phyloP scores from a whole-genome alignment of 2,797 vertebrate genomes.

The Apogon hyalosoma region DNA sequence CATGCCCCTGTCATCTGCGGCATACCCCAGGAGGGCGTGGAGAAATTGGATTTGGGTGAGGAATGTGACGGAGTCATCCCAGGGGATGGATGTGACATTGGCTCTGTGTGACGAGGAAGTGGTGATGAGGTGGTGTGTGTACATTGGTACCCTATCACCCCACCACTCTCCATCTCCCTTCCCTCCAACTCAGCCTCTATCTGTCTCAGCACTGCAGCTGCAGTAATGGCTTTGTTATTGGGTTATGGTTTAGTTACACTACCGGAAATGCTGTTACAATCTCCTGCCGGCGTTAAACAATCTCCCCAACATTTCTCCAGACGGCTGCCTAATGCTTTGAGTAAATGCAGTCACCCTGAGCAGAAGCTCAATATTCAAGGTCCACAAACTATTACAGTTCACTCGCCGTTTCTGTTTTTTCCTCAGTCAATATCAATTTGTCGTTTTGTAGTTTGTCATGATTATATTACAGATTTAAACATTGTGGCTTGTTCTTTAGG shows the following conservation, averaged over 20 bases:
- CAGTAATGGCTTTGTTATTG: slow-evolving; percentile 79
- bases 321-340: slow-evolving; percentile 65
- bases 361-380: slow-evolving; percentile 68
- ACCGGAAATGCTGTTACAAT: slow-evolving; percentile 71
- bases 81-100: slow-evolving; percentile 76
- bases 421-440: slow-evolving; percentile 52
- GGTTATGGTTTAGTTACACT: slow-evolving; percentile 76
- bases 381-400: slow-evolving; percentile 48
- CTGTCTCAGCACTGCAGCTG: slow-evolving; percentile 59
- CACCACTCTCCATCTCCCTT: slow-evolving; percentile 44
- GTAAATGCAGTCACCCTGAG: slow-evolving; percentile 68
- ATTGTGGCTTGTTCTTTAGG: slow-evolving; percentile 9
- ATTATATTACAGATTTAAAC: slow-evolving; percentile 26
- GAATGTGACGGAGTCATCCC: slow-evolving; percentile 77
- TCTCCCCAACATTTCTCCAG: slow-evolving; percentile 63
- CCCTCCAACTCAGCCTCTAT: slow-evolving; percentile 48
- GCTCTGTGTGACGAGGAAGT: slow-evolving; percentile 70
- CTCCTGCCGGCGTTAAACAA: slow-evolving; percentile 68
- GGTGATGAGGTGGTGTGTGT: slow-evolving; percentile 74
- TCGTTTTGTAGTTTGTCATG: slow-evolving; percentile 50
- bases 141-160: slow-evolving; percentile 59
- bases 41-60: slow-evolving; percentile 83
- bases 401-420: slow-evolving; percentile 25
- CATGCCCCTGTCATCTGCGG: slow-evolving; percentile 72
- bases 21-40: slow-evolving; percentile 75